These are phyloP conservation scores for Anarhynchus alexandrinus DNA, from an alignment of 2,113 vertebrate species.

Conservation along the genomic window DNA sequence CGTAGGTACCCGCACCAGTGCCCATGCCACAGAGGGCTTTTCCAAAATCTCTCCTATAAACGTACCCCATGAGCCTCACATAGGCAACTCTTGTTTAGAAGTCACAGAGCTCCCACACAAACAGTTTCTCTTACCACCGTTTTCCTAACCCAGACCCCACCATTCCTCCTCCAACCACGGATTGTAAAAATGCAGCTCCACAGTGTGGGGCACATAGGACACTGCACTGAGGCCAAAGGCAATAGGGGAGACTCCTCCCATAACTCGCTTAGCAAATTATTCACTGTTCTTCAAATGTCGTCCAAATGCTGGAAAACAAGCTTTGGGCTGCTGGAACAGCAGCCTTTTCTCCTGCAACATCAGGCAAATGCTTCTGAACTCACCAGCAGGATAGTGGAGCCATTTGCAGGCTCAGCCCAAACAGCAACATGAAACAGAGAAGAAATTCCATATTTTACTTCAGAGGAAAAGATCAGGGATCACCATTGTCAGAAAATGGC, in stretches of 20 bases:
- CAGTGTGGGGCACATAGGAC: neutral
- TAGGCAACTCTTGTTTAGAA: neutral
- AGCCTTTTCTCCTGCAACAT: neutral
- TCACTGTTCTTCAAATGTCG: neutral
- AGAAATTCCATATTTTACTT: neutral
- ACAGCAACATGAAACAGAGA: neutral
- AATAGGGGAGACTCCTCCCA: neutral
- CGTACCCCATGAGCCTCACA: neutral
- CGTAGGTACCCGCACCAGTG: neutral
- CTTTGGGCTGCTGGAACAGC: neutral
- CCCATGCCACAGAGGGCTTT: too few species aligned
- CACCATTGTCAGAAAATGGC: neutral
- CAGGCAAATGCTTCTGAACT: neutral
- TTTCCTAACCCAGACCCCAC: neutral
- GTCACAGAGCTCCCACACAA: neutral
- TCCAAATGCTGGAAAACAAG: neutral
- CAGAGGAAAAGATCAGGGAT: neutral
- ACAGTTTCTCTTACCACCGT: neutral
- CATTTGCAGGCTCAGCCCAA: neutral
- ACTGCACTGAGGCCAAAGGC: neutral
- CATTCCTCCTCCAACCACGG: rapidly evolving
- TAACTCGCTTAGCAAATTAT: neutral
- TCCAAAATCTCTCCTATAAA: neutral
- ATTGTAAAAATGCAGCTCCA: neutral
- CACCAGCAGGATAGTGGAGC: neutral